Evolutionary conservation across 1,140 invertebrate species (phyloP).

Genomic region (Drosophila athabasca): DNA sequence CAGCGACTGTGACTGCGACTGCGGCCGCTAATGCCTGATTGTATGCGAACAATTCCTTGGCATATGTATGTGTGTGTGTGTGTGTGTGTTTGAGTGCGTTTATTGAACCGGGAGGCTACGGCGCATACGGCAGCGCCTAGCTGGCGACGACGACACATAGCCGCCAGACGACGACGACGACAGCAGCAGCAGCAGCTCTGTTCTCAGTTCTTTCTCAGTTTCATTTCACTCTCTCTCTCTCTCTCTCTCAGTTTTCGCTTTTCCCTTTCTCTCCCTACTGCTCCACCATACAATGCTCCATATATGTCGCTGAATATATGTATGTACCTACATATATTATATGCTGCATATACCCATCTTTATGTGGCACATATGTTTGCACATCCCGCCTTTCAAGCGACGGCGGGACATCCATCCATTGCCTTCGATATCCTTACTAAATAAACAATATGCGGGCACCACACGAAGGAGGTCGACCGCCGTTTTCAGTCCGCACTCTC

Average conservation of each 20-base stretch:
- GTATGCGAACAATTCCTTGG: constrained; percentile 42
- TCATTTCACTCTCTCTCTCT: constrained; percentile 16
- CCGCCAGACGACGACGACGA: constrained; percentile 9
- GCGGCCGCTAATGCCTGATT: constrained; percentile 48
- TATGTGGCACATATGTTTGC: constrained; percentile 47
- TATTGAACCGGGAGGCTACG: constrained; percentile 47
- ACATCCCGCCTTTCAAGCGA: constrained; percentile 29
- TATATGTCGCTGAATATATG: constrained; percentile 12
- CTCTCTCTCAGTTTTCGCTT: constrained; percentile 4
- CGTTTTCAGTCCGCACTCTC: constrained; percentile 10
- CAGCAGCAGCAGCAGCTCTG: constrained; percentile 6
- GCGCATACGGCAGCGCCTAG: constrained; percentile 37
- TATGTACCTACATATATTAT: background rate
- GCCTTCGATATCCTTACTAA: constrained; percentile 52
- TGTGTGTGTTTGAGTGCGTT: constrained; percentile 45
- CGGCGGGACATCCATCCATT: constrained; percentile 26
- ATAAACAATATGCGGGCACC: constrained; percentile 56
- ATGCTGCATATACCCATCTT: constrained; percentile 10
- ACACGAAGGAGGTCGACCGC: constrained; percentile 1
- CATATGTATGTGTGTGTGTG: constrained; percentile 18
- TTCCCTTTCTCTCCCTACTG: constrained; percentile 13
- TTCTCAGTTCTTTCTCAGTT: constrained; percentile 28
- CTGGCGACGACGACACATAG: constrained; percentile 51
- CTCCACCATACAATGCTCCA: constrained; percentile 27
- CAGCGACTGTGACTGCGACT: background rate